Evolutionary conservation across 2,113 vertebrate genomes (phyloP).

Genomic region (Tenrec ecaudatus): DNA sequence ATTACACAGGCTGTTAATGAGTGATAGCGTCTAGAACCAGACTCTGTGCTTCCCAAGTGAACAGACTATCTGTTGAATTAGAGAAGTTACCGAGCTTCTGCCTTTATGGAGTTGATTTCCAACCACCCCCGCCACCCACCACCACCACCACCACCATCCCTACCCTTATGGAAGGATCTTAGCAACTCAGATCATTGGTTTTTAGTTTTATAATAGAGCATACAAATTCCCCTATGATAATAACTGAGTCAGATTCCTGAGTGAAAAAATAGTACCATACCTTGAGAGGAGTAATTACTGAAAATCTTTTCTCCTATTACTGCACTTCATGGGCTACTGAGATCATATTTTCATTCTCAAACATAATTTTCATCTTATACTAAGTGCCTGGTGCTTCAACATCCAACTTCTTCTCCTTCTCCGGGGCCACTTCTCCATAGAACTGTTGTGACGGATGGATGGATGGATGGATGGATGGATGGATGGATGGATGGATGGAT

Average conservation of each 20-base stretch:
- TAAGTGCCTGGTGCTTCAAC: slow-evolving; percentile 42
- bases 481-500: too few species aligned
- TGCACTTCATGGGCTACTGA: slow-evolving; percentile 56
- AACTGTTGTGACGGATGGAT: too few species aligned
- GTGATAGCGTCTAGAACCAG: not conserved
- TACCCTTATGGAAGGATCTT: not conserved
- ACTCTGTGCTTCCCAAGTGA: slow-evolving; percentile 10
- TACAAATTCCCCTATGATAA: not conserved
- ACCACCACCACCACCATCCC: too few species aligned
- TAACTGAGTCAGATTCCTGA: slow-evolving; percentile 18
- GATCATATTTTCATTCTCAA: slow-evolving; percentile 64
- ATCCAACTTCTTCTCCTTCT: slow-evolving; percentile 23
- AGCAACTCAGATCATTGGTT: not conserved
- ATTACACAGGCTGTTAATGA: slow-evolving; percentile 31
- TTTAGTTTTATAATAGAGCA: slow-evolving; percentile 39
- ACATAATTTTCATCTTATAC: slow-evolving; percentile 48
- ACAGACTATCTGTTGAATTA: slow-evolving; percentile 49
- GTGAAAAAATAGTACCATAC: not conserved
- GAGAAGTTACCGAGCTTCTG: slow-evolving; percentile 30
- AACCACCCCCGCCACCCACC: too few species aligned
- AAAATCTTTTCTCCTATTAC: slow-evolving; percentile 41
- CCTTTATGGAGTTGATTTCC: not conserved
- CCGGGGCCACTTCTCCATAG: not conserved
- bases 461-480: too few species aligned
- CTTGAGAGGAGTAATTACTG: slow-evolving; percentile 8